Percentiles rank a stretch among this genome's conserved stretches.
Evolutionary conservation across 2,797 vertebrate genomes (phyloP).

Genomic region (Siniperca obscura): DNA sequence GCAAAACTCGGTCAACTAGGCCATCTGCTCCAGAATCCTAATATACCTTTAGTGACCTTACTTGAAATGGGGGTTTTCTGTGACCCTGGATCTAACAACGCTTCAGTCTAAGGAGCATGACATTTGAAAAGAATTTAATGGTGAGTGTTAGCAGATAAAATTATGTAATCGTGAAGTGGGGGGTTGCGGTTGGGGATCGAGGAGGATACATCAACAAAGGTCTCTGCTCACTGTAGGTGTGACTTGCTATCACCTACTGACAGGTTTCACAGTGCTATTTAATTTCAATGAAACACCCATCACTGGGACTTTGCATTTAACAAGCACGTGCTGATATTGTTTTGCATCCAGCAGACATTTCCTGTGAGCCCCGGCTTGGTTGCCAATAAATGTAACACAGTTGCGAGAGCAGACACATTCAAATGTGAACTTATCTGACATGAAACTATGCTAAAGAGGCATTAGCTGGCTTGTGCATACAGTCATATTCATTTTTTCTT

Average conservation of each 20-base stretch:
- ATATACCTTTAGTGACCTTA: constrained; percentile 64
- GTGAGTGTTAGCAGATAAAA: background rate
- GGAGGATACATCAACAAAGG: constrained; percentile 8
- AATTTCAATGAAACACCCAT: constrained; percentile 4
- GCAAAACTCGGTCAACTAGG: constrained; percentile 54
- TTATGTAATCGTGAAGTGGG: background rate
- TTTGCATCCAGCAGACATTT: background rate
- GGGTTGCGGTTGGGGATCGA: too few relatives aligned
- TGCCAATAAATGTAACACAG: background rate
- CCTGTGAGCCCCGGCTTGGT: background rate
- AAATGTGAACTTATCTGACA: background rate
- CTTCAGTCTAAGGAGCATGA: background rate
- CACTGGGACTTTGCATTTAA: constrained; percentile 18
- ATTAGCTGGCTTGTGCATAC: background rate
- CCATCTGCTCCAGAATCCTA: constrained; percentile 78
- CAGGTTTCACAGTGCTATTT: constrained; percentile 2
- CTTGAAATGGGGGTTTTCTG: constrained; percentile 14
- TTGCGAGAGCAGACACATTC: background rate
- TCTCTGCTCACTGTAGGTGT: constrained; percentile 33
- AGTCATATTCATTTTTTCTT: background rate
- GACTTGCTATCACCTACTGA: constrained; percentile 31
- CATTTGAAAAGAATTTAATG: background rate
- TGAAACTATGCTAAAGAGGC: background rate
- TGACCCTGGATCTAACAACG: constrained; percentile 7
- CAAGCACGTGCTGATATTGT: constrained; percentile 29